phyloP scores from a whole-genome alignment of 2,797 vertebrate species.

The Pipistrellus pipistrellus region DNA sequence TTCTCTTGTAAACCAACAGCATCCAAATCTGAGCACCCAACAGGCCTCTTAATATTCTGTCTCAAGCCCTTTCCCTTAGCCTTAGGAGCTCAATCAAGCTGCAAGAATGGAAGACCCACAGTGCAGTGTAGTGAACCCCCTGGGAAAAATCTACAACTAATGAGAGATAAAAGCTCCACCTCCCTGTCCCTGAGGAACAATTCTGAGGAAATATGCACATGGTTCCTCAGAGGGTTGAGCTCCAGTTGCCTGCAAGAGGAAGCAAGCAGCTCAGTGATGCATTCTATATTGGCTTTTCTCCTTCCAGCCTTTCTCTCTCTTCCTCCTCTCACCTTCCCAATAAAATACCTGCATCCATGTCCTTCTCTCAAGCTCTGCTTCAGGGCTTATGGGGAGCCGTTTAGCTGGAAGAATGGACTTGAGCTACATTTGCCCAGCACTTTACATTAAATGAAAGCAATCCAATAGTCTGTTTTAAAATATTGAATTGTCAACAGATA shows the following conservation, averaged over 20 bases:
- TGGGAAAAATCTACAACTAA: neutral
- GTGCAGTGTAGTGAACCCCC: neutral
- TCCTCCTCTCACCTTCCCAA: neutral
- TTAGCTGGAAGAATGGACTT: neutral
- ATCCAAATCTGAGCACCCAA: neutral
- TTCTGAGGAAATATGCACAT: neutral
- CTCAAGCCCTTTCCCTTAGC: neutral
- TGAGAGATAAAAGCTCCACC: neutral
- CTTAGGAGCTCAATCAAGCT: neutral
- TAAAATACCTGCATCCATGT: neutral
- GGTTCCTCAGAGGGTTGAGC: neutral
- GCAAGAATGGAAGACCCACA: neutral
- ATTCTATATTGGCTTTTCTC: neutral
- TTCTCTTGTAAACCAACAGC: neutral
- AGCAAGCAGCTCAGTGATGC: neutral
- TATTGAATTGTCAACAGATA: neutral
- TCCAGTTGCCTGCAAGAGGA: neutral
- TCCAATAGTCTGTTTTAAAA: neutral
- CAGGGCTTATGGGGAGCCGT: neutral
- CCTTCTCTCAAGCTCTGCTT: neutral
- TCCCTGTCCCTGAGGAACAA: neutral
- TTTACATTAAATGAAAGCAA: conserved; percentile 3
- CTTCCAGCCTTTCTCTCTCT: neutral
- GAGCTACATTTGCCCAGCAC: neutral
- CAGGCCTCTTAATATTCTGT: neutral